Conservation (phyloP, 2,797 vertebrate species). For the Hafferia zeledoni region DNA sequence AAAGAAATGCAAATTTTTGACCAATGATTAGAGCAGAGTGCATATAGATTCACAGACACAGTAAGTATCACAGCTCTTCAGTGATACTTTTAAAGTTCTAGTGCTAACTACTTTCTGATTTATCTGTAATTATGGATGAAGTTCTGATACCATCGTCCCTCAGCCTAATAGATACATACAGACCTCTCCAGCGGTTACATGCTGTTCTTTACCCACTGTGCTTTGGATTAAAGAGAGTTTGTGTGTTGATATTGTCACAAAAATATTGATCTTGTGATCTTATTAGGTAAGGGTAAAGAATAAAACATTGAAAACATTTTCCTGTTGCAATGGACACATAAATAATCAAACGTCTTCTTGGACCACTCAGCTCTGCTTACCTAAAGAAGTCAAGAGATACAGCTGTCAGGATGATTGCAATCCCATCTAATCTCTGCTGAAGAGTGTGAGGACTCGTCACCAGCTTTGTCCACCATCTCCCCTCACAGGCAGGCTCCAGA, state of each 20-base stretch:
- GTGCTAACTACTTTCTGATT: not conserved
- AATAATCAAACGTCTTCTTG: not conserved
- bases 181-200: not conserved
- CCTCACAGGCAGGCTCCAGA: not conserved
- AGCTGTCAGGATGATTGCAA: not conserved
- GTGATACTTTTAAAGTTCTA: not conserved
- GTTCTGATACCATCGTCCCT: not conserved
- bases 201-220: not conserved
- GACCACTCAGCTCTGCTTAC: not conserved
- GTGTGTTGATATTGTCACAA: not conserved
- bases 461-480: not conserved
- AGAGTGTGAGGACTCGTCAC: not conserved
- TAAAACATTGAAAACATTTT: not conserved
- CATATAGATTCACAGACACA: not conserved
- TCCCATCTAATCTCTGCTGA: not conserved
- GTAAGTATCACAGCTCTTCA: not conserved
- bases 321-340: not conserved
- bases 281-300: not conserved
- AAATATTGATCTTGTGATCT: not conserved
- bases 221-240: not conserved
- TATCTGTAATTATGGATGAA: not conserved
- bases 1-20: not conserved
- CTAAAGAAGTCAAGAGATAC: not conserved
- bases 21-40: not conserved
- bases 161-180: not conserved